Percentiles rank a stretch among this genome's conserved stretches.
Evolutionary conservation across 2,888 invertebrate genomes (phyloP).

Genomic region (Dynastes tityus): DNA sequence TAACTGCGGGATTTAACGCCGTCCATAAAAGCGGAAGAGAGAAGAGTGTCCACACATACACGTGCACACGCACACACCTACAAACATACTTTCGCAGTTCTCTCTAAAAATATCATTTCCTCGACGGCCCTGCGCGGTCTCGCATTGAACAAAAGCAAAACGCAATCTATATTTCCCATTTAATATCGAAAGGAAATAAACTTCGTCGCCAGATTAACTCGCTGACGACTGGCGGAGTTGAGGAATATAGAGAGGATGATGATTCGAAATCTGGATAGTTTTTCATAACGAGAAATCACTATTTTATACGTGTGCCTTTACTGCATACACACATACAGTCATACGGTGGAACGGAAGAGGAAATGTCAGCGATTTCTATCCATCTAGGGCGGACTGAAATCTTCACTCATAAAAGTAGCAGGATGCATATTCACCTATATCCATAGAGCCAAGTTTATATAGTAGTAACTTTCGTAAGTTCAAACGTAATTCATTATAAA

Average conservation of each 20-base stretch:
- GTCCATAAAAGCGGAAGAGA: slow-evolving; percentile 35
- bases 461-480: slow-evolving; percentile 25
- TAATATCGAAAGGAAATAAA: slow-evolving; percentile 45
- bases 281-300: slow-evolving; percentile 27
- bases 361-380: slow-evolving; percentile 39
- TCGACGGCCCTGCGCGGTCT: neutral
- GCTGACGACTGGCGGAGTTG: slow-evolving; percentile 20
- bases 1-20: slow-evolving; percentile 40
- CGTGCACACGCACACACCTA: neutral
- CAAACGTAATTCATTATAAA: slow-evolving; percentile 40
- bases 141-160: slow-evolving; percentile 36
- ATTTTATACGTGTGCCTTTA: slow-evolving; percentile 28
- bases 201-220: slow-evolving; percentile 34
- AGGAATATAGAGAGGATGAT: neutral
- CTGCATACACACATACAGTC: neutral
- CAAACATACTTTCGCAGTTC: neutral
- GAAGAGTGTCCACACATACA: neutral
- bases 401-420: slow-evolving; percentile 18
- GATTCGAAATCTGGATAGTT: slow-evolving; percentile 35
- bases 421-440: neutral
- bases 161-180: slow-evolving; percentile 46
- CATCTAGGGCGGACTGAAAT: neutral
- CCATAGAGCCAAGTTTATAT: neutral
- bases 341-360: slow-evolving; percentile 6
- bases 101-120: slow-evolving; percentile 27